Evolutionary conservation across 2,113 vertebrate genomes (phyloP).

Genomic region (Toxostoma redivivum): DNA sequence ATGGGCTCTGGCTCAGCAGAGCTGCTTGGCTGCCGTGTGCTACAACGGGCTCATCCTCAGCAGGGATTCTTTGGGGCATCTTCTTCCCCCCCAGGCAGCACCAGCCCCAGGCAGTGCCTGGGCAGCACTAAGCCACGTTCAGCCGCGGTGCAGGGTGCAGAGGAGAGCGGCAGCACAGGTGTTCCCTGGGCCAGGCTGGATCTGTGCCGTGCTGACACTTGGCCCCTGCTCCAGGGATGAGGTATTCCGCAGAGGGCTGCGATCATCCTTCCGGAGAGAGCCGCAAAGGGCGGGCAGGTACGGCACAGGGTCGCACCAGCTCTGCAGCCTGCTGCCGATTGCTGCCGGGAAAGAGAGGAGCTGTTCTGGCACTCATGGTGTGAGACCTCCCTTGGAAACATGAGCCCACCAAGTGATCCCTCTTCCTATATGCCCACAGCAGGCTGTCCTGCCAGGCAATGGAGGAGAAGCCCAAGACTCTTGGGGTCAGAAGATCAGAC

Average conservation of each 20-base stretch:
- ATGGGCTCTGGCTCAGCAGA: not conserved
- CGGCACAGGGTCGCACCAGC: not conserved
- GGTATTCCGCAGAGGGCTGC: not conserved
- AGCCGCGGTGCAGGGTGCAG: accelerated
- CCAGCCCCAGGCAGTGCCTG: not conserved
- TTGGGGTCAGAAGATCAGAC: not conserved
- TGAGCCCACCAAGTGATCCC: not conserved
- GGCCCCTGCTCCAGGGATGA: not conserved
- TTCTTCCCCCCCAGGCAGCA: not conserved
- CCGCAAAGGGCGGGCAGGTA: not conserved
- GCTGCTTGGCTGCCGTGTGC: not conserved
- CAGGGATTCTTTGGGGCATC: not conserved
- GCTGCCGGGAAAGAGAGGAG: not conserved
- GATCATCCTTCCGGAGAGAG: not conserved
- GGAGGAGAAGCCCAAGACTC: not conserved
- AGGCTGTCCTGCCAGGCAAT: not conserved
- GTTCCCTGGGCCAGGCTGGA: not conserved
- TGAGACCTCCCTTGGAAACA: not conserved
- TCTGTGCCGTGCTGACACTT: not conserved
- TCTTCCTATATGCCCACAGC: accelerated
- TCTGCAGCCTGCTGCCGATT: not conserved
- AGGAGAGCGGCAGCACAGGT: not conserved
- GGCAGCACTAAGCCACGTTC: accelerated
- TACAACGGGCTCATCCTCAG: not conserved
- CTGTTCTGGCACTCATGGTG: accelerated